Evolutionary conservation across 2,113 vertebrate genomes (phyloP).

Genomic region (Tricholaema leucomelas): DNA sequence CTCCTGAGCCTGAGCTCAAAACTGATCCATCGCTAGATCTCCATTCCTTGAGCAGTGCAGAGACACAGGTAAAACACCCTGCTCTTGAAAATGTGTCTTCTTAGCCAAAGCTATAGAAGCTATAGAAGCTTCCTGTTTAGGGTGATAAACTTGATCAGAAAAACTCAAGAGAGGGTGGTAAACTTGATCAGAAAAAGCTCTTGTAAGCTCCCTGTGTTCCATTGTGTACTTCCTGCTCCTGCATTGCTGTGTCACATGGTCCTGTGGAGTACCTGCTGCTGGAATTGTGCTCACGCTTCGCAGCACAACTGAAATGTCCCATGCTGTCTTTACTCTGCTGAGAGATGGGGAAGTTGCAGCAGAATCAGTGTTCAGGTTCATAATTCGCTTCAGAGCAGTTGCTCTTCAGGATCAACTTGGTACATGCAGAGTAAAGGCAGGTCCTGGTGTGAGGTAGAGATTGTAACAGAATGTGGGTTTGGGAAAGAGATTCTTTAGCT

Average conservation of each 20-base stretch:
- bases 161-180: neutral
- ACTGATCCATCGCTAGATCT: conserved; percentile 89
- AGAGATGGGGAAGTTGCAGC: neutral
- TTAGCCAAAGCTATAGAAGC: neutral
- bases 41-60: conserved; percentile 92
- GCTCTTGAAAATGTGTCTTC: neutral
- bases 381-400: rapidly evolving
- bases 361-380: neutral
- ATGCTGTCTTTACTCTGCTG: neutral
- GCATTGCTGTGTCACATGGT: neutral
- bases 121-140: neutral
- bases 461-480: neutral
- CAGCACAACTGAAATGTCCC: neutral
- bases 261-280: neutral
- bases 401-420: neutral
- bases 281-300: neutral
- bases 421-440: neutral
- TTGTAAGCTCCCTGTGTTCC: neutral
- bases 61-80: conserved; percentile 86
- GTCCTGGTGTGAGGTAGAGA: neutral
- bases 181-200: neutral
- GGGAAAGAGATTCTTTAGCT: neutral
- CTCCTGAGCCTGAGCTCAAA: conserved; percentile 93
- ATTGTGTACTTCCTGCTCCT: neutral
- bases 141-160: neutral